Evolutionary conservation across 2,797 vertebrate genomes (phyloP).

Genomic region (Takifugu ocellatus): DNA sequence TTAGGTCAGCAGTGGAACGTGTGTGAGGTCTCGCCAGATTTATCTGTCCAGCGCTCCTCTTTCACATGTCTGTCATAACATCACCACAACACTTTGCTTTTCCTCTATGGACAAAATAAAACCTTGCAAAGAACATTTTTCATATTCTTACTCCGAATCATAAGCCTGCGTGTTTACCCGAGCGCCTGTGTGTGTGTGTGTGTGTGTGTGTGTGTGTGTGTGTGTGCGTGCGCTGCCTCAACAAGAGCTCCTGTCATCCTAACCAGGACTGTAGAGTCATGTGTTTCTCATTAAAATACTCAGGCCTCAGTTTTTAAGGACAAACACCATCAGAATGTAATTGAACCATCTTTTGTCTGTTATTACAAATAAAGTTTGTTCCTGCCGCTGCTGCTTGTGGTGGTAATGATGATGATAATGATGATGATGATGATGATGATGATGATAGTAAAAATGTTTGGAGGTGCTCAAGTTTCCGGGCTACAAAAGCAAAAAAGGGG

Average conservation of each 20-base stretch:
- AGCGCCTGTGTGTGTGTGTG: slow-evolving; percentile 6
- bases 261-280: slow-evolving; percentile 59
- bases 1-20: neutral
- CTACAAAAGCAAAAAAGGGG: neutral
- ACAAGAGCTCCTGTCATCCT: slow-evolving; percentile 48
- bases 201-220: slow-evolving; percentile 7
- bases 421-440: neutral
- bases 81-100: neutral
- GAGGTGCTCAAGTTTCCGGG: neutral
- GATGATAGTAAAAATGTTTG: neutral
- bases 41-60: neutral
- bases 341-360: slow-evolving; percentile 16
- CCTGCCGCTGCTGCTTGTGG: neutral
- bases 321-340: slow-evolving; percentile 19
- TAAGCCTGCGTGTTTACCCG: neutral
- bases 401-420: slow-evolving; percentile 1
- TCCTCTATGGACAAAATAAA: too few relatives aligned
- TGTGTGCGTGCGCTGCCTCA: slow-evolving; percentile 28
- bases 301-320: slow-evolving; percentile 36
- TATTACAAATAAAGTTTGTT: slow-evolving; percentile 1
- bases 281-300: slow-evolving; percentile 65
- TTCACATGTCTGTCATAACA: neutral
- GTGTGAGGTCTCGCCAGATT: neutral
- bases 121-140: too few relatives aligned
- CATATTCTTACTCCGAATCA: neutral